A percentile compares a stretch with the other conserved stretches of the same genome.
Conservation (phyloP, 2,113 vertebrate species). For the Oryzias celebensis region DNA sequence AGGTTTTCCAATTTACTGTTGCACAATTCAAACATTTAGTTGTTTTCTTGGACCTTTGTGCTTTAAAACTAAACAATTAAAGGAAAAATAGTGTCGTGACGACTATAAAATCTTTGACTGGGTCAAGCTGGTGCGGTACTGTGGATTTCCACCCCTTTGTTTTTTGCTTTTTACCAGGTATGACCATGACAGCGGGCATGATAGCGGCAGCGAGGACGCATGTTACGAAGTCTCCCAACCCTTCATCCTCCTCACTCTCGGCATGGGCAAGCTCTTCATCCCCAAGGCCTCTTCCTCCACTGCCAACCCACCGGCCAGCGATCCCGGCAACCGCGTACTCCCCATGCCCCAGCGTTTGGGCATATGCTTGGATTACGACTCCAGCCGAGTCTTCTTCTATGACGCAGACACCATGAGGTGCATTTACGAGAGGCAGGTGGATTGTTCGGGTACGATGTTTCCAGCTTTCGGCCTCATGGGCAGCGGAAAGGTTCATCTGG, state of each 20-base stretch:
- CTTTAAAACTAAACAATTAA: no score
- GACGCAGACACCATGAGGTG: conserved; percentile 88
- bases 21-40: no score
- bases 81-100: no score
- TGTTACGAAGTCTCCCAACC: conserved; percentile 88
- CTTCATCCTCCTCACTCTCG: conserved; percentile 89
- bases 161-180: conserved; percentile 74
- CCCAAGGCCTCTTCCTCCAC: conserved; percentile 81
- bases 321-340: conserved; percentile 81
- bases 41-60: no score
- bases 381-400: conserved; percentile 87
- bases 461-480: conserved; percentile 95
- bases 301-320: conserved; percentile 66
- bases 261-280: conserved; percentile 94
- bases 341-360: conserved; percentile 87
- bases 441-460: conserved; percentile 92
- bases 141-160: no score
- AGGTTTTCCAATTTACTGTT: no score
- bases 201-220: conserved; percentile 95
- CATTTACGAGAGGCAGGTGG: conserved; percentile 90
- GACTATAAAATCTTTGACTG: no score
- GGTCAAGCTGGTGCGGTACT: no score
- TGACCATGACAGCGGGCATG: conserved; percentile 95
- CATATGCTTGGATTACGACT: conserved; percentile 90
- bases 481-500: conserved; percentile 84